Evolutionary conservation across 2,888 invertebrate genomes (phyloP).

Genomic region (Nebria salina): DNA sequence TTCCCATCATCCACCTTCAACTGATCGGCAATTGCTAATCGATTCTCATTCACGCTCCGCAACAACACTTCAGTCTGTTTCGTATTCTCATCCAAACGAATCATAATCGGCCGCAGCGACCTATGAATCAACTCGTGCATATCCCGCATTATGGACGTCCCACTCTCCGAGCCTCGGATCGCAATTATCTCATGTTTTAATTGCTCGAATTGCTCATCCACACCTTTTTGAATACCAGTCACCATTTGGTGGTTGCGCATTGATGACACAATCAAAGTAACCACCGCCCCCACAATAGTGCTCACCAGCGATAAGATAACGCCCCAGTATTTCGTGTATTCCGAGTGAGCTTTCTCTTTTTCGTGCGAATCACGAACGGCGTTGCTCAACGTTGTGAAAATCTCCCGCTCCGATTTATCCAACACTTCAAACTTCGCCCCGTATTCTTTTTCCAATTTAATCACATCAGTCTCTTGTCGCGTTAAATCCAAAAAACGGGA

Average conservation of each 20-base stretch:
- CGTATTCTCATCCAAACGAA: conserved; percentile 14
- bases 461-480: conserved; percentile 73
- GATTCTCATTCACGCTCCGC: background rate
- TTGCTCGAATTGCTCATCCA: conserved; percentile 30
- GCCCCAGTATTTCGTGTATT: conserved; percentile 84
- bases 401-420: conserved; percentile 79
- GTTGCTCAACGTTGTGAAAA: conserved; percentile 77
- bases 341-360: conserved; percentile 81
- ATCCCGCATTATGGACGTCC: background rate
- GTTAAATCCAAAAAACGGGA: conserved; percentile 78
- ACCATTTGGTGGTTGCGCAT: conserved; percentile 37
- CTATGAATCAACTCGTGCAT: background rate
- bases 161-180: background rate
- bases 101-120: background rate
- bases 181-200: conserved; percentile 3
- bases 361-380: conserved; percentile 85
- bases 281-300: conserved; percentile 51
- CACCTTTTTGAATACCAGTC: conserved; percentile 27
- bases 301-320: conserved; percentile 58
- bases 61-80: conserved; percentile 12
- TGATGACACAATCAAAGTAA: conserved; percentile 31
- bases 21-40: background rate
- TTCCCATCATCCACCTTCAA: background rate
- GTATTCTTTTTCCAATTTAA: conserved; percentile 72
- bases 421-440: conserved; percentile 70